Percentiles rank a stretch among this genome's conserved stretches.
phyloP scores from a whole-genome alignment of 2,888 invertebrate species.

The Leptinotarsa juncta region DNA sequence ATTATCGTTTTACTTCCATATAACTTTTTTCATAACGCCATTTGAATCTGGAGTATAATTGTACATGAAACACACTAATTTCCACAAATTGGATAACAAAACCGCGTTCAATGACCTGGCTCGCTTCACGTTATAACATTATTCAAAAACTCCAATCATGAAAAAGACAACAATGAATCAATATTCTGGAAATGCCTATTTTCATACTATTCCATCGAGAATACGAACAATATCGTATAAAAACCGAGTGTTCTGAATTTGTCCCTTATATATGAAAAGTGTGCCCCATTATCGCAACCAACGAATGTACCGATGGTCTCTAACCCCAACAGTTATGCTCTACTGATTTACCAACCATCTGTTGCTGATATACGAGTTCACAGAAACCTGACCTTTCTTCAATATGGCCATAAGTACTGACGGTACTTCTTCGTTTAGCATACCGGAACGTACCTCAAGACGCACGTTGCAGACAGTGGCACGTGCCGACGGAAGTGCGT shows the following conservation, averaged over 20 bases:
- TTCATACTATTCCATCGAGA: neutral
- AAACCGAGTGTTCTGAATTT: neutral
- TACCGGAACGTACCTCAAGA: slow-evolving; percentile 40
- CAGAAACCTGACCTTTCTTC: slow-evolving; percentile 18
- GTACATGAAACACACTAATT: neutral
- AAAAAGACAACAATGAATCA: neutral
- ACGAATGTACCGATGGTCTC: slow-evolving; percentile 15
- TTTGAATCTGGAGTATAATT: neutral
- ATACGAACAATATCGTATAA: neutral
- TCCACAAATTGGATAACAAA: neutral
- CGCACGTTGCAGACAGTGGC: slow-evolving; percentile 46
- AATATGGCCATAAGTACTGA: slow-evolving; percentile 17
- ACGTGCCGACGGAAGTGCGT: slow-evolving; percentile 58
- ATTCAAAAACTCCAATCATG: neutral
- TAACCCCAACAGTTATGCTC: slow-evolving; percentile 41
- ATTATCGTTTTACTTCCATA: neutral
- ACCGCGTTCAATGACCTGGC: neutral
- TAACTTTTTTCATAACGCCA: neutral
- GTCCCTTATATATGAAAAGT: slow-evolving; percentile 3
- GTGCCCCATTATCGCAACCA: slow-evolving; percentile 18
- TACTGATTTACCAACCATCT: slow-evolving; percentile 49
- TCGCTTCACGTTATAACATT: neutral
- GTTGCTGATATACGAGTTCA: slow-evolving; percentile 42
- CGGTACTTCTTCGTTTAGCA: slow-evolving; percentile 9
- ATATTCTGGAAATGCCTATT: neutral